Evolutionary conservation across 2,797 vertebrate genomes (phyloP).

Genomic region (Neosalanx taihuensis): DNA sequence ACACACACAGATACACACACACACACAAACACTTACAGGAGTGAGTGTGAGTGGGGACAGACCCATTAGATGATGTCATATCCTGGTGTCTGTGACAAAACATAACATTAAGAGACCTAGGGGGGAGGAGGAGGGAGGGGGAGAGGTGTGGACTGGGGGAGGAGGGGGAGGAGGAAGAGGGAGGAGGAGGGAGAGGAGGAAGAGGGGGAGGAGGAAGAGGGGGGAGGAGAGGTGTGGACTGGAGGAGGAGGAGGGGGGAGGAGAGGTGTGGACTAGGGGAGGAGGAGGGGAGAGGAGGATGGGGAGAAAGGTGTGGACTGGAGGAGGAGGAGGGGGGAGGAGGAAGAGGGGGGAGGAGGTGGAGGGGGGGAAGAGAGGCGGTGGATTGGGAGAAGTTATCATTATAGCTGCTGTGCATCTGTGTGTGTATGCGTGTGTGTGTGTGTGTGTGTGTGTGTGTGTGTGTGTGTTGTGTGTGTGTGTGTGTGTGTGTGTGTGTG

Average conservation of each 20-base stretch:
- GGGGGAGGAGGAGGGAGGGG: too few species aligned
- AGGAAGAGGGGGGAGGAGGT: conserved; percentile 4
- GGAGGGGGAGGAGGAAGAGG: background rate
- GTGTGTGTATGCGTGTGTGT: too few species aligned
- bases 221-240: background rate
- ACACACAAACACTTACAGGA: background rate
- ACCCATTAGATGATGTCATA: too few species aligned
- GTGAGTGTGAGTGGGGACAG: background rate
- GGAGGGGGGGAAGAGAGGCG: conserved; percentile 29
- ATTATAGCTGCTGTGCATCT: too few species aligned
- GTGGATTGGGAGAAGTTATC: too few species aligned
- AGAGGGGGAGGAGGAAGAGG: background rate
- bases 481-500: too few species aligned
- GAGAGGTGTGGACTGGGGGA: too few species aligned
- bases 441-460: background rate
- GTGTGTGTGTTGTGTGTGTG: background rate
- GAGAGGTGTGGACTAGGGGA: background rate
- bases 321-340: background rate
- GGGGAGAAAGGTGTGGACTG: background rate
- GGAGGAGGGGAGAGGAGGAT: background rate
- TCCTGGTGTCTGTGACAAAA: too few species aligned
- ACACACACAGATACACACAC: background rate
- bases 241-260: background rate
- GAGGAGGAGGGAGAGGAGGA: background rate
- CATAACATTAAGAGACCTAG: too few species aligned